A percentile compares a stretch with the other conserved stretches of the same genome.
These are phyloP conservation scores for Zonitis immaculata DNA, from an alignment of 2,888 invertebrate genomes.

Conservation along the genomic window DNA sequence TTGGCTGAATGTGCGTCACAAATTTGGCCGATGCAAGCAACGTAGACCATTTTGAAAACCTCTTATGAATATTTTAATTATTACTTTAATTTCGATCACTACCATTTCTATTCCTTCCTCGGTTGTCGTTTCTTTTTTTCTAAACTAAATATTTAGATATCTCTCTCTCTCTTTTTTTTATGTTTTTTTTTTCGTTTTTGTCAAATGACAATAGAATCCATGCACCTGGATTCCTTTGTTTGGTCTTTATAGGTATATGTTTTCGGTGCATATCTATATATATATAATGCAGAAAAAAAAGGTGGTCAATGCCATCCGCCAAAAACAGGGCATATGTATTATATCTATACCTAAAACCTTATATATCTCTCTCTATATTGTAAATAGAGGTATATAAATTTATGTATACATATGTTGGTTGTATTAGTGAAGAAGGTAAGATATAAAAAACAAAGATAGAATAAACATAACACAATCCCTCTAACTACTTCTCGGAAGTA, in stretches of 20 bases:
- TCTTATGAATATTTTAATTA: no score
- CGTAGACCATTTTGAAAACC: no score
- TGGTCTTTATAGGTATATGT: slow-evolving; percentile 3
- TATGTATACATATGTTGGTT: neutral
- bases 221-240: slow-evolving; percentile 16
- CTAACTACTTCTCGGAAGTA: slow-evolving; percentile 22
- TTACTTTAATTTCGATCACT: no score
- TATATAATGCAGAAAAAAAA: slow-evolving; percentile 16
- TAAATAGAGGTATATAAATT: neutral
- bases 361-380: neutral
- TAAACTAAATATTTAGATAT: no score
- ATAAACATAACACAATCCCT: slow-evolving; percentile 4
- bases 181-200: neutral
- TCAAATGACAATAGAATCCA: neutral
- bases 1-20: no score
- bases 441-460: neutral
- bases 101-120: neutral
- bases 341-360: neutral
- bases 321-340: slow-evolving; percentile 10
- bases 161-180: neutral
- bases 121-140: no score
- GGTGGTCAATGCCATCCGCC: slow-evolving; percentile 19
- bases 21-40: no score
- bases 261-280: slow-evolving; percentile 6
- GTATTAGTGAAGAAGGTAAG: neutral